Base-by-base conservation (phyloP, 1,140 invertebrate genomes). In the Cherax quadricarinatus region DNA sequence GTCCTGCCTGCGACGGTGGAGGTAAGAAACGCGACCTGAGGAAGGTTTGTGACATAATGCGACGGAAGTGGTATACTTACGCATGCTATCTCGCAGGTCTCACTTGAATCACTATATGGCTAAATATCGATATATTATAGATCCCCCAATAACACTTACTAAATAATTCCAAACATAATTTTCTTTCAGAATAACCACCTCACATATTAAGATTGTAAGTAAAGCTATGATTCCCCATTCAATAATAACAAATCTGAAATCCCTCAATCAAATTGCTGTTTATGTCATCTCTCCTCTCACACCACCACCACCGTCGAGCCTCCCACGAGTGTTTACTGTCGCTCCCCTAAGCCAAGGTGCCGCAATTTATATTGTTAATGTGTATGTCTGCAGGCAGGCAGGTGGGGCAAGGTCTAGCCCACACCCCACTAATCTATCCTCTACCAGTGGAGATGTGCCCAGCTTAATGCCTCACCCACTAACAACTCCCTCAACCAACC, bases 171-270 rank as follows among this genome's bases (percentile, higher is more conserved):
- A 91, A 91, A 91, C 83, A 86, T 80, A 86, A 91, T 91, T 91
- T 90, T 80, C 85, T 91, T 91, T 91, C 89, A 91, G 89, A 91
- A 91, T 91, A 91, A 91, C 89, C 89, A 91, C 84, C 89, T 91
- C 89, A 85, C 89, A 91, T 86, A 91, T 91, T 91, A 91, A 86
- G 89, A 91, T 86, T 91, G 89, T 91, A 91, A 91, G 89, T 91
- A 91, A 86, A 53, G 51, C 84, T 86, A 80, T 66, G 73, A 86
- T 86, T 86, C 89, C 89, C 88, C 81, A 66, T 83, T 78, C 60
- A n/a, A 57, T 57, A 83, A 57, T 21, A 57, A 83, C 57, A 83
- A 57, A 83, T 83, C 70, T 75, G 70, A 21, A 75, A 75, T 75
- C 70, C 70, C 70, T 75, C n/a, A 30, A 30, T 75, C n/a, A 21